Evolutionary conservation across 2,113 vertebrate genomes (phyloP), one percentile per base, ranked within the genome.

Genomic region (Nyctibius bracteatus): DNA sequence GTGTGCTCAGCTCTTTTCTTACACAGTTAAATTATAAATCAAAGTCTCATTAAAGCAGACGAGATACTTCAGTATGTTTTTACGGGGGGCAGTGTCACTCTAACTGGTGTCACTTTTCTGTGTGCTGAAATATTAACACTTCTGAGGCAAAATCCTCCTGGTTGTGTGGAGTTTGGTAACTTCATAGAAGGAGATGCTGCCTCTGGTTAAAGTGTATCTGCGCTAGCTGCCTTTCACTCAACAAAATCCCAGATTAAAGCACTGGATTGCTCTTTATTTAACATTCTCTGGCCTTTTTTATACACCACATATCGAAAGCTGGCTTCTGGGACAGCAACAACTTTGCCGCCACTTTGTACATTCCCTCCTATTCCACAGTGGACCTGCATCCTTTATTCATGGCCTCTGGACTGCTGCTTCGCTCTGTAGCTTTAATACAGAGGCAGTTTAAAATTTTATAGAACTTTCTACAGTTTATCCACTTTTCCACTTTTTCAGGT

Each of bases 11-110:
- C 55, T 93, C 41, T 90, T 93, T 92, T 85, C 80, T 79, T 84
- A 90, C 74, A 80, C 74, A 90, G 73, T 84, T 89, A 83, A 94
- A 80, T 92, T 92, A 72, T 88, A 90, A 85, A 95, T 94, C 70
- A 87, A 79, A 88, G 70, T 82, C 58, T 82, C 27, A 49, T 80
- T 93, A 75, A 93, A 89, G 27, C 54, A 63, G 57, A 63, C 0
- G 4, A 44, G 43, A 43, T 91, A 74, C 47, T 91, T 87, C 61
- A 27, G 21, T 72, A 43, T 68, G 24, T 58, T 95, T 62, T 90
- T 59, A 90, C 80, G 70, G 49, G 41, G 24, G 41, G 57, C 79
- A 65, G 20, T 66, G 28, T 62, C 54, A 30, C 80, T 86, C 80
- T 33, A 80, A 61, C 58, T 74, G 44, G 17, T 91, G 52, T 81